Evolutionary conservation across 2,888 invertebrate genomes (phyloP).

Genomic region (Eilema depressum): DNA sequence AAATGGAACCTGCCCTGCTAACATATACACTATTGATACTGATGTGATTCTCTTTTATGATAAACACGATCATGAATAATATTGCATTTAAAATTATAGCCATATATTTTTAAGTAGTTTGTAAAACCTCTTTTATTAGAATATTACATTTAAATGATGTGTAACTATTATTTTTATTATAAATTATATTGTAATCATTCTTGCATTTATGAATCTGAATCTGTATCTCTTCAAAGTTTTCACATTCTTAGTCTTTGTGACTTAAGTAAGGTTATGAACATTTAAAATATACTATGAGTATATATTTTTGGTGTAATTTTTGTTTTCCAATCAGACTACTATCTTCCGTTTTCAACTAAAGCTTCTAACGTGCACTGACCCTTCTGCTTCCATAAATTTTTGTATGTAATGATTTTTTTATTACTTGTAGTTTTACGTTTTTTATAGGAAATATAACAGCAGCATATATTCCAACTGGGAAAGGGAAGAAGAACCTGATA

Average conservation of each 20-base stretch:
- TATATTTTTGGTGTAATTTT: neutral
- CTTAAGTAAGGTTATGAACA: neutral
- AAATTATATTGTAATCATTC: neutral
- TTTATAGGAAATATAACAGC: constrained; percentile 65
- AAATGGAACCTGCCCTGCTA: constrained; percentile 63
- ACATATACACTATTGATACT: constrained; percentile 67
- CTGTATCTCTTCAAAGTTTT: neutral
- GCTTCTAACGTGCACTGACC: neutral
- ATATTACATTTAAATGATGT: constrained; percentile 1
- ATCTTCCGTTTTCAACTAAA: neutral
- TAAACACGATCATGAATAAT: constrained; percentile 62
- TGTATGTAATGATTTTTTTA: neutral
- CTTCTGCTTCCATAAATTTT: neutral
- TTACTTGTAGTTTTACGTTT: constrained; percentile 13
- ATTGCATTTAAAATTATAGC: neutral
- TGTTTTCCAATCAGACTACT: neutral
- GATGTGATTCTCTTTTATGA: constrained; percentile 69
- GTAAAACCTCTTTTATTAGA: neutral
- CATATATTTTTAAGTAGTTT: neutral
- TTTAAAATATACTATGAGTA: neutral
- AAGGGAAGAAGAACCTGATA: constrained; percentile 69
- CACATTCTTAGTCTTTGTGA: no score
- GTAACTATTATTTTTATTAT: neutral
- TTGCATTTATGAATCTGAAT: constrained; percentile 2
- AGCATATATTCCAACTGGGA: constrained; percentile 72